These are phyloP conservation scores for Cataglyphis hispanica DNA, from an alignment of 1,140 invertebrate genomes.

Conservation along the genomic window DNA sequence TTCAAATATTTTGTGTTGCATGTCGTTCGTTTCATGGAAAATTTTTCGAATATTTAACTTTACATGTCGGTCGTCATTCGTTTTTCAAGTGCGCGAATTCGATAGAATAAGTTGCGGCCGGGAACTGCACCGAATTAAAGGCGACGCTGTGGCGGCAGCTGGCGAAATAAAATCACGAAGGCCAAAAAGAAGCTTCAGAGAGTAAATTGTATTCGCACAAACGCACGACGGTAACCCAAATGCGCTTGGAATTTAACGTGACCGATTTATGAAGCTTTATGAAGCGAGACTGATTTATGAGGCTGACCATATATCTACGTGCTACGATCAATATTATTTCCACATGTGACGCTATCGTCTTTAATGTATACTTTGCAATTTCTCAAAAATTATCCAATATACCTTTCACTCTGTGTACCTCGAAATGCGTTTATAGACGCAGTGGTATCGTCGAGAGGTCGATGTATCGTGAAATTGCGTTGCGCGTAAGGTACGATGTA, in stretches of 20 bases:
- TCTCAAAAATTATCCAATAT: constrained; percentile 38
- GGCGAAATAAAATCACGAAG: constrained; percentile 55
- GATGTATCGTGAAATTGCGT: constrained; percentile 35
- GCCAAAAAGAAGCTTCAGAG: constrained; percentile 8
- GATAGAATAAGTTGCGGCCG: constrained; percentile 43
- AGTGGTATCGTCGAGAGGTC: constrained; percentile 4
- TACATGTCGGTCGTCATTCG: background rate
- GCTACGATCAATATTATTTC: constrained; percentile 34
- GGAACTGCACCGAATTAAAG: constrained; percentile 51
- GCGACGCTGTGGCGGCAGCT: constrained; percentile 55
- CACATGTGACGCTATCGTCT: background rate
- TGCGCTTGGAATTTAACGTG: constrained; percentile 32
- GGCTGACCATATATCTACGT: constrained; percentile 24
- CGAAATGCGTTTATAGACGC: constrained; percentile 27
- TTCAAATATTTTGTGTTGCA: background rate
- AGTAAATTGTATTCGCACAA: constrained; percentile 34
- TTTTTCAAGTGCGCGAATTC: constrained; percentile 22
- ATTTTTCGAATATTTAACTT: constrained; percentile 17
- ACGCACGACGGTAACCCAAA: background rate
- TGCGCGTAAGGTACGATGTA: constrained; percentile 6
- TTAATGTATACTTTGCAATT: background rate
- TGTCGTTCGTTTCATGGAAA: background rate
- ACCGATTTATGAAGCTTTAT: background rate
- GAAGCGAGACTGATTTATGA: constrained; percentile 27
- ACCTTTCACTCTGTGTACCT: background rate